Base-by-base conservation (phyloP, 2,888 invertebrate species). In the Lapara coniferarum region DNA sequence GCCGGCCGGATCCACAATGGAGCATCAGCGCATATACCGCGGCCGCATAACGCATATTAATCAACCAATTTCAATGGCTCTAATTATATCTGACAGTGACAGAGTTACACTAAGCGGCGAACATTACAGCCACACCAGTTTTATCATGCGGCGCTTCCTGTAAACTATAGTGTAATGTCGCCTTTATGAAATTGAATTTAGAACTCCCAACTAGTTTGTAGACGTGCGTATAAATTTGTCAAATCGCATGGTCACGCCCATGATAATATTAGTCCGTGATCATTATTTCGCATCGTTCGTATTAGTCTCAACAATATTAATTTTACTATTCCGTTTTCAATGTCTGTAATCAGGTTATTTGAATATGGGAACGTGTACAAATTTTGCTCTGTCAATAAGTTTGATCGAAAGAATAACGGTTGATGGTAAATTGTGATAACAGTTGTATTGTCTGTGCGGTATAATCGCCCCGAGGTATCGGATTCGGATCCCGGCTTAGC, bases 61-160 rank as follows among this genome's bases (percentile, higher is more conserved):
- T 92, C 91, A 91, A 87, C 87, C 87, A 84, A 90, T 90, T 88
- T 90, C 89, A 92, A 92, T 91, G 86, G 90, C 86, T 85, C 87
- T 92, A 92, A 92, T 92, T 91, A 92, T 85, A 78, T 78, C 89
- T 91, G 91, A 90, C 91, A 89, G 86, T 90, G 89, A 89, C 91
- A 89, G 90, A 88, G 89, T 89, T 86, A 89, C 89, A 85, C 88
- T 88, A 89, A 90, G 86, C 89, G 86, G 75, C 77, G 83, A 82
- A 81, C 78, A 82, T 85, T 79, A 83, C 79, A 81, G 71, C 81
- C 71, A 75, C 68, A 72, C 79, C 75, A 78, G 67, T 68, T 71
- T 74, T 67, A 71, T 67, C 16, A 1, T 66, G 52, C 52, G 44
- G 37, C 19, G 25, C 16, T 44, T 12, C 46, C 25, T 53, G 44